These are phyloP conservation scores for Xylota segnis DNA, from an alignment of 2,888 invertebrate genomes.

Conservation along the genomic window DNA sequence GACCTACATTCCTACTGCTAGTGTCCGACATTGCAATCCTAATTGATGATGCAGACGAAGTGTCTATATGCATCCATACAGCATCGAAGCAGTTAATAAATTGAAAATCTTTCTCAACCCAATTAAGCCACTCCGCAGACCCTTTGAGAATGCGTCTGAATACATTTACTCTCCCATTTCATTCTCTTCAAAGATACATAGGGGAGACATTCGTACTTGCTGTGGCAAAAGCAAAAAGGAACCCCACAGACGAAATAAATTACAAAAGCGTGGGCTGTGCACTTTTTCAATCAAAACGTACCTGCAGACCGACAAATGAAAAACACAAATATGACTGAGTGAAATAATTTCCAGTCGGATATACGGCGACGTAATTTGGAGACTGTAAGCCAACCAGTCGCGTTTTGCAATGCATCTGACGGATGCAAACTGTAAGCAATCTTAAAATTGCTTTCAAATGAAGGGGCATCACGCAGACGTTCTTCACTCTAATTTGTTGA, in stretches of 20 bases:
- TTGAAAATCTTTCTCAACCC: neutral
- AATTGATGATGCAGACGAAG: too few species aligned
- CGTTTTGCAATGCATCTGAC: slow-evolving; percentile 4
- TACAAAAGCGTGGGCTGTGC: slow-evolving; percentile 62
- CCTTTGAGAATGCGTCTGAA: neutral
- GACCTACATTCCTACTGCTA: too few species aligned
- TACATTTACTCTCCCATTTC: neutral
- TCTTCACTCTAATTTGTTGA: neutral
- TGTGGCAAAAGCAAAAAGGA: neutral
- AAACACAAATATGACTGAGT: slow-evolving; percentile 39
- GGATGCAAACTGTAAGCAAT: neutral
- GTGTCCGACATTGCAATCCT: too few species aligned
- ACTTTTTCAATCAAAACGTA: slow-evolving; percentile 61
- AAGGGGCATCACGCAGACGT: neutral
- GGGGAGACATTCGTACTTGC: slow-evolving; percentile 5
- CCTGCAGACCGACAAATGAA: slow-evolving; percentile 26
- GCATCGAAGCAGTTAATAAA: neutral
- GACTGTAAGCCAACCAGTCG: slow-evolving; percentile 3
- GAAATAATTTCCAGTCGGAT: slow-evolving; percentile 13
- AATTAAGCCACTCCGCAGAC: neutral
- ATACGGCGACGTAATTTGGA: neutral
- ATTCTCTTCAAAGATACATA: neutral
- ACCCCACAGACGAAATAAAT: slow-evolving; percentile 39
- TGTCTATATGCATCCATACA: too few species aligned
- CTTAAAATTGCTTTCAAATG: neutral